A percentile compares a stretch with the other conserved stretches of the same genome.
Conservation (phyloP, 2,888 invertebrate genomes). For the Sesamia inferens region DNA sequence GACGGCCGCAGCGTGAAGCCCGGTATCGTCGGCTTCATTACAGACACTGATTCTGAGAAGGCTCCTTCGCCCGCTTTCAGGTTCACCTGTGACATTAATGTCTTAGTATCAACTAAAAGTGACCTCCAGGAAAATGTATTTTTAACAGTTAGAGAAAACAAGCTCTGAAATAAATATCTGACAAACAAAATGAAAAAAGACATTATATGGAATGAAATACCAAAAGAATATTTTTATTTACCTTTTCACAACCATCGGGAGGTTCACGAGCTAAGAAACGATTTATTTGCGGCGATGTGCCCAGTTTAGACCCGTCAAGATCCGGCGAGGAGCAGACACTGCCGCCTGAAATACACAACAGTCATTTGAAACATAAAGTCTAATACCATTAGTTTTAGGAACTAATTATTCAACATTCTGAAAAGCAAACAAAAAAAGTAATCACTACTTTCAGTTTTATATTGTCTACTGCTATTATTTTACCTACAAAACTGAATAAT, state of each 20-base stretch:
- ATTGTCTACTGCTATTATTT: slow-evolving; percentile 48
- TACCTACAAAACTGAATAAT: slow-evolving; percentile 42
- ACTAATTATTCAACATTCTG: slow-evolving; percentile 27
- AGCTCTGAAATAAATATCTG: not conserved
- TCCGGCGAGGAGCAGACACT: slow-evolving; percentile 94
- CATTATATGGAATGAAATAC: not conserved
- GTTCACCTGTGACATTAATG: slow-evolving; percentile 85
- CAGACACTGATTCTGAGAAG: slow-evolving; percentile 78
- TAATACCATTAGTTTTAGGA: not conserved
- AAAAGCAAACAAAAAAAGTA: slow-evolving; percentile 45
- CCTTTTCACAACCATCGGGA: slow-evolving; percentile 97
- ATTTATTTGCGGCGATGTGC: slow-evolving; percentile 96
- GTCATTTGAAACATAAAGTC: slow-evolving; percentile 20
- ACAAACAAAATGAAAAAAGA: not conserved
- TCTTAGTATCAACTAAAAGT: not conserved
- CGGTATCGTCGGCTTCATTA: slow-evolving; percentile 91
- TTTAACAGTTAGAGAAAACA: not conserved
- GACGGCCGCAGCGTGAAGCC: slow-evolving; percentile 95
- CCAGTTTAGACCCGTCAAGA: slow-evolving; percentile 92
- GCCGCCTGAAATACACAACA: slow-evolving; percentile 88
- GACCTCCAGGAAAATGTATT: not conserved
- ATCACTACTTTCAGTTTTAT: slow-evolving; percentile 32
- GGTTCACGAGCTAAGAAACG: slow-evolving; percentile 96
- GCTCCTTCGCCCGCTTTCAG: slow-evolving; percentile 90
- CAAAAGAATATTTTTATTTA: slow-evolving; percentile 64